Base-by-base conservation (phyloP, 2,888 invertebrate genomes). In the Pristionchus japonicus region DNA sequence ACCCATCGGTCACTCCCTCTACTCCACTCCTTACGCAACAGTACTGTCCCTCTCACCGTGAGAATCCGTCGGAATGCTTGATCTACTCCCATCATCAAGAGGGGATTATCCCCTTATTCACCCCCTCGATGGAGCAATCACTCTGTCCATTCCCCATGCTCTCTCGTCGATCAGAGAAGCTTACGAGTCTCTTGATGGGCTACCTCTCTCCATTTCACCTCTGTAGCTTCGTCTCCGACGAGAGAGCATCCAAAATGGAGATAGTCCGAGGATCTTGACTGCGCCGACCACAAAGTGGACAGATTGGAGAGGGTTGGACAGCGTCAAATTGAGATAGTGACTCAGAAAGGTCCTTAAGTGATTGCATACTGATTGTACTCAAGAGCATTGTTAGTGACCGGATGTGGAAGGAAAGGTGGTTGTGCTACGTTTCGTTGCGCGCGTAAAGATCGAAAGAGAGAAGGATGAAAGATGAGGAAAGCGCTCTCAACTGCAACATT, bases 1-100 rank as follows among this genome's bases (percentile, higher is more conserved):
- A 34, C 67, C 31, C 67, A 31, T 31, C 31, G 64, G 31, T 4
- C 52, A 52, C 20, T 23, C n/a, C 57, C 57, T n/a, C 57, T 20
- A 3, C 49, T 23, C 52, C 74, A 7, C 23, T 17, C 9, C 37
- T 77, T 77, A 15, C 77, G 77, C 77, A 77, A 77, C 43, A 43
- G 47, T 77, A 77, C 77, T n/a, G n/a, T n/a, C n/a, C n/a, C n/a
- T 64, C 27, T 1, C 15, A 1, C 17, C 43, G 43, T 43, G 43
- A 43, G 77, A 43, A 77, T 43, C n/a, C n/a, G 40, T 77, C 43
- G 43, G 77, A 20, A 47, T 77, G 70, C 70, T 70, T 70, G 77
- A 47, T 77, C 77, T 47, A 40, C 43, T 47, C 43, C 40, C 70
- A 15, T 27, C 70, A 74, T 74, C 70, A 40, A 74, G 70, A 57